Base-by-base conservation (phyloP, 2,797 vertebrate genomes). In the Rhyacichthys aspro region DNA sequence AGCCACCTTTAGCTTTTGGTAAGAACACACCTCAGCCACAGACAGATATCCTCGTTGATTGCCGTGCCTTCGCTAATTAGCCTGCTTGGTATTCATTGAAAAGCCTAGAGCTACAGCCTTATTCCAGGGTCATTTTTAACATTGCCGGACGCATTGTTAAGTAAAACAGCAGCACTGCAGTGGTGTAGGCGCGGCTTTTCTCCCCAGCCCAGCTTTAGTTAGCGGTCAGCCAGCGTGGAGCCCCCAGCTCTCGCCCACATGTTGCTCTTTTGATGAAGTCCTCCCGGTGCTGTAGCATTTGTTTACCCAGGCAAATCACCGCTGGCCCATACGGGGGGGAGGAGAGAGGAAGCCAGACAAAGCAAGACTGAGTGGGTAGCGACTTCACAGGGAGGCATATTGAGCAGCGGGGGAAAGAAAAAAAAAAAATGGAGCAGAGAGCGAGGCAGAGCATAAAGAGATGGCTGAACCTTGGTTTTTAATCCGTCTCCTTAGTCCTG, bases 391-490 rank as follows among this genome's bases (percentile, higher is more conserved):
- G 42, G 57, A 53, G 55, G 48, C 34, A 28, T 52, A 49, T 52
- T 55, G 62, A 76, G 49, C 34, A 28, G 57, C 45, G 23, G n/a
- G n/a, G n/a, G n/a, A n/a, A n/a, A n/a, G n/a, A n/a, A n/a, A n/a
- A n/a, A 28, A 28, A 60, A 44, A 63, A 55, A 56, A 12, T 8
- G 67, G 50, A 36, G 52, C 55, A 41, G 7, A 3, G 16, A 45
- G 67, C 14, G 43, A 65, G 23, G 33, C 53, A 63, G 63, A 52
- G 49, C 50, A 55, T 41, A 64, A 53, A 41, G 19, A 69, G 14
- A 69, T 36, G 59, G 63, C 46, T 45, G 59, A 76, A 75, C 62
- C 74, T 64, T 43, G 43, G 28, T 73, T 65, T 75, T 33, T 62
- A 55, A 72, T 82, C 52, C 59, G 8, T 23, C 70, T 73, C 61